A percentile compares a stretch with the other conserved stretches of the same genome.
These are phyloP conservation scores for Polypterus senegalus DNA, from an alignment of 2,113 vertebrate genomes.

Conservation along the genomic window DNA sequence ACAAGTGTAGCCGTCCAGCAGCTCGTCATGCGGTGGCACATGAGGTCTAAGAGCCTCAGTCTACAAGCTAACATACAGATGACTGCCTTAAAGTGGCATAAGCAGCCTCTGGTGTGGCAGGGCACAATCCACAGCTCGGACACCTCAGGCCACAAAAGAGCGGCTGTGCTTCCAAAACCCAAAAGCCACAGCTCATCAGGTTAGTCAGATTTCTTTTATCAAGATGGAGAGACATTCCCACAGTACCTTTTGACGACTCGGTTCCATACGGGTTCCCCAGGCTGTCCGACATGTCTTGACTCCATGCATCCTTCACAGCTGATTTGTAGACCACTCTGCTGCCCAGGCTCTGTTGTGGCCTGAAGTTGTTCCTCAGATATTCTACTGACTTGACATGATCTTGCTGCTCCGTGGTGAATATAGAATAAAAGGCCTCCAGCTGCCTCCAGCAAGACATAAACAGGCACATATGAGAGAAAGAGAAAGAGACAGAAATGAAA, in stretches of 20 bases:
- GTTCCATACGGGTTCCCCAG: slow-evolving; percentile 66
- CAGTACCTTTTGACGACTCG: slow-evolving; percentile 84
- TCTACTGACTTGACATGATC: slow-evolving; percentile 95
- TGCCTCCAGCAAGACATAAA: slow-evolving; percentile 25
- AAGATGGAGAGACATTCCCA: slow-evolving; percentile 5
- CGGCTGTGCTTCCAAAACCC: too few relatives aligned
- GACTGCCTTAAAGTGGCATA: too few relatives aligned
- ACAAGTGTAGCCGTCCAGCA: too few relatives aligned
- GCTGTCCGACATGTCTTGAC: slow-evolving; percentile 64
- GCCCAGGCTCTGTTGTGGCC: slow-evolving; percentile 74
- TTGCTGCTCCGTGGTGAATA: slow-evolving; percentile 96
- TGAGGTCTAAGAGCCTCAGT: too few relatives aligned
- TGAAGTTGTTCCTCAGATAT: slow-evolving; percentile 90
- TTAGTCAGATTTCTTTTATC: too few relatives aligned
- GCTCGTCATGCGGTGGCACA: too few relatives aligned
- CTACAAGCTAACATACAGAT: too few relatives aligned
- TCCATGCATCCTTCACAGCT: slow-evolving; percentile 81
- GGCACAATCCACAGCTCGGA: too few relatives aligned
- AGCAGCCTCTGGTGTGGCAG: too few relatives aligned
- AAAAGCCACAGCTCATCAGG: too few relatives aligned
- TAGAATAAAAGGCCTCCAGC: slow-evolving; percentile 94
- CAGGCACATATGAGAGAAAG: slow-evolving; percentile 22
- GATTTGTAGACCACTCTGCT: slow-evolving; percentile 79
- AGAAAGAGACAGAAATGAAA: slow-evolving; percentile 19
- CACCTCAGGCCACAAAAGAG: too few relatives aligned